A percentile compares a stretch with the other conserved stretches of the same genome.
phyloP scores from a whole-genome alignment of 2,888 invertebrate species.

The Brachypterus glaber region DNA sequence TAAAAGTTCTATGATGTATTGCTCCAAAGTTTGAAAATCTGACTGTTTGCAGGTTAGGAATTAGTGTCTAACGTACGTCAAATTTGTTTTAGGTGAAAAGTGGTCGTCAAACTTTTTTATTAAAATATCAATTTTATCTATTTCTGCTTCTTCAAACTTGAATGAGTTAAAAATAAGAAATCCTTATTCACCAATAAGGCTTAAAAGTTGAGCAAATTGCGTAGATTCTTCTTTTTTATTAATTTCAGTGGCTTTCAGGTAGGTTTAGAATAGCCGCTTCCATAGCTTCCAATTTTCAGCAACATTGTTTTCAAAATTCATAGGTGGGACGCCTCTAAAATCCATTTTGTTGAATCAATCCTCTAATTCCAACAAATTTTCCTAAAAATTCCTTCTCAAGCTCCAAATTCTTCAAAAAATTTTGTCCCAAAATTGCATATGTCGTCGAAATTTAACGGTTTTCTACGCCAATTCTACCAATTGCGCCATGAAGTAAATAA shows the following conservation, averaged over 20 bases:
- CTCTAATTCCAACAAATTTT: no score
- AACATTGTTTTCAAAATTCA: conserved; percentile 8
- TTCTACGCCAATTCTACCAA: not conserved
- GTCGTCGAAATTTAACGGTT: not conserved
- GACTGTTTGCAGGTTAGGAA: conserved; percentile 8
- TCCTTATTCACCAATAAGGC: conserved; percentile 5
- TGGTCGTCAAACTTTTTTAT: conserved; percentile 3
- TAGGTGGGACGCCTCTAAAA: conserved; percentile 5
- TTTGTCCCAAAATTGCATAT: not conserved
- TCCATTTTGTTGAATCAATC: conserved; percentile 1
- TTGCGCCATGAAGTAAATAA: not conserved
- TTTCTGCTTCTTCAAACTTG: conserved; percentile 2
- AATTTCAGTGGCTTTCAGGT: not conserved
- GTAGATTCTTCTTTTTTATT: conserved; percentile 1
- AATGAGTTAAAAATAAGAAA: conserved; percentile 4
- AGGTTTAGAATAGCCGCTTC: conserved; percentile 5
- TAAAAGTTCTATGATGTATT: conserved; percentile 5
- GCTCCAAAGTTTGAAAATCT: conserved; percentile 6
- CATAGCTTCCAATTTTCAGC: conserved; percentile 22
- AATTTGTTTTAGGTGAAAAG: conserved; percentile 6
- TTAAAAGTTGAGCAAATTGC: conserved; percentile 5
- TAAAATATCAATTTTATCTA: conserved; percentile 3
- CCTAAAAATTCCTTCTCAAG: not conserved
- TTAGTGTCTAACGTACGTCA: conserved; percentile 10
- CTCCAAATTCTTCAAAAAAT: not conserved